Evolutionary conservation across 2,888 invertebrate species (phyloP).

Genomic region (Pollenia angustigena): DNA sequence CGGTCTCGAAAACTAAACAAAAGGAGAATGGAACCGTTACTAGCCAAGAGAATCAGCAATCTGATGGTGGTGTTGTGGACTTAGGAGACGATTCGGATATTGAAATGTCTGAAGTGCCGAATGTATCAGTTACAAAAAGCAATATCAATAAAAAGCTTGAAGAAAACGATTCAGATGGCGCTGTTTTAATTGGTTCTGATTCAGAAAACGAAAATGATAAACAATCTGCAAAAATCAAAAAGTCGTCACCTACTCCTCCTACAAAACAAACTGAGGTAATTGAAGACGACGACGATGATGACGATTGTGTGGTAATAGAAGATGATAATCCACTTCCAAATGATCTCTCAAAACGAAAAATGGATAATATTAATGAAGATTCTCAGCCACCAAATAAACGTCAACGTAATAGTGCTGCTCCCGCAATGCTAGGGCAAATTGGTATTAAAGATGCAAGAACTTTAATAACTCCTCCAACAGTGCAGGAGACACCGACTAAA

Average conservation of each 20-base stretch:
- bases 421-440: conserved; percentile 76
- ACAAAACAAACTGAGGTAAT: conserved; percentile 61
- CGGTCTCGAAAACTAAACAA: conserved; percentile 51
- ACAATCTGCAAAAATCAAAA: conserved; percentile 25
- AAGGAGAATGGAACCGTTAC: conserved; percentile 72
- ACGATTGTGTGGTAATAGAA: conserved; percentile 85
- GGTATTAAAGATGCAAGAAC: conserved; percentile 84
- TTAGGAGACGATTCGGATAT: conserved; percentile 81
- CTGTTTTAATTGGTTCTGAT: conserved; percentile 82
- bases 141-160: conserved; percentile 38
- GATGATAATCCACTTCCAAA: conserved; percentile 83
- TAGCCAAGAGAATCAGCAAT: conserved; percentile 53
- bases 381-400: conserved; percentile 84
- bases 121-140: conserved; percentile 21
- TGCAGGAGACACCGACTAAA: conserved; percentile 74
- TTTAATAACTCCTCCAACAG: conserved; percentile 77
- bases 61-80: conserved; percentile 78
- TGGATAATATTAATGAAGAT: conserved; percentile 84
- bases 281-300: conserved; percentile 84
- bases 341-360: conserved; percentile 83
- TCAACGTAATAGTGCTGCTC: conserved; percentile 76
- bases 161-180: conserved; percentile 80
- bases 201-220: conserved; percentile 78
- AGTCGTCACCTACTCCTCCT: conserved; percentile 30
- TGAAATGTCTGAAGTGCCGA: conserved; percentile 68